phyloP scores from a whole-genome alignment of 2,888 invertebrate species.

The Drosophila infuscata region DNA sequence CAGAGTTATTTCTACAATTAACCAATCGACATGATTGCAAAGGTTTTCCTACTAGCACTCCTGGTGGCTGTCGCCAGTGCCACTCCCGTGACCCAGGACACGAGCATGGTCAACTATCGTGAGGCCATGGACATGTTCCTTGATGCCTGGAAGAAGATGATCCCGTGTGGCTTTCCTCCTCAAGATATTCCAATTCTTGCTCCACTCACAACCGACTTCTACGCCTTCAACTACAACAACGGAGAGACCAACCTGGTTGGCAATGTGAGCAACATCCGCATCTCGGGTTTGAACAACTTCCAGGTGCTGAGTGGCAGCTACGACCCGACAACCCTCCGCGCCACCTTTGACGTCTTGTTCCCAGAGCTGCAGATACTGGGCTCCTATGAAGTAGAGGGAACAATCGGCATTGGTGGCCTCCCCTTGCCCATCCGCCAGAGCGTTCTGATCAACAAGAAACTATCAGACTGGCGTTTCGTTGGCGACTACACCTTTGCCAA shows the following conservation, averaged over 20 bases:
- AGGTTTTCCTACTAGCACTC: slow-evolving; percentile 48
- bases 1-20: slow-evolving; percentile 8
- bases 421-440: slow-evolving; percentile 42
- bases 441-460: slow-evolving; percentile 57
- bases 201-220: slow-evolving; percentile 48
- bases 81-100: slow-evolving; percentile 17
- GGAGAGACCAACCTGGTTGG: slow-evolving; percentile 56
- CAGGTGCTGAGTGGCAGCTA: slow-evolving; percentile 52
- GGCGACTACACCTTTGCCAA: slow-evolving; percentile 52
- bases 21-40: slow-evolving; percentile 5
- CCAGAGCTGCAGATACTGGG: slow-evolving; percentile 64
- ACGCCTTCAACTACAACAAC: slow-evolving; percentile 21
- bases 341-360: slow-evolving; percentile 64
- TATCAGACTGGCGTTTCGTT: slow-evolving; percentile 60
- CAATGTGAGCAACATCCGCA: slow-evolving; percentile 63
- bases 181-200: slow-evolving; percentile 66
- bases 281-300: slow-evolving; percentile 67
- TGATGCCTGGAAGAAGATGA: slow-evolving; percentile 57
- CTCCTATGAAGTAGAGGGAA: slow-evolving; percentile 56
- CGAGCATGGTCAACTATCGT: slow-evolving; percentile 40
- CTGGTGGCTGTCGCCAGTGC: slow-evolving; percentile 36
- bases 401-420: slow-evolving; percentile 47
- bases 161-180: slow-evolving; percentile 73
- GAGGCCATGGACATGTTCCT: slow-evolving; percentile 53
- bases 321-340: slow-evolving; percentile 48